phyloP scores from a whole-genome alignment of 2,797 vertebrate genomes.

The Hafferia zeledoni region DNA sequence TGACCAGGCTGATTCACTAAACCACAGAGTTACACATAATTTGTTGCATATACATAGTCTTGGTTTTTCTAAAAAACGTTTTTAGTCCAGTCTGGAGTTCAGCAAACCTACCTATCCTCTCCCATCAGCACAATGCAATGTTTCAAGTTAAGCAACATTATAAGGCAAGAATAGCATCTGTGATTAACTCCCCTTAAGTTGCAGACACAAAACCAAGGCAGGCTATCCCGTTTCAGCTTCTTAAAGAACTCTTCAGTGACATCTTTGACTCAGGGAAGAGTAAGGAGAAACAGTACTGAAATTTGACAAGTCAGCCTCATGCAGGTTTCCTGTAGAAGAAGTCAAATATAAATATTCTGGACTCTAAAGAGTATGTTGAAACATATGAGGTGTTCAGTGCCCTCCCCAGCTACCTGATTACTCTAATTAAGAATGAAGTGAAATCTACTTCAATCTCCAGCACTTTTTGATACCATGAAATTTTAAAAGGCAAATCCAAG shows the following conservation, averaged over 20 bases:
- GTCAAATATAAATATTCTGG: neutral
- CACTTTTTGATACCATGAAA: neutral
- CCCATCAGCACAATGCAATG: neutral
- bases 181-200: neutral
- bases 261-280: neutral
- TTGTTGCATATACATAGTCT: neutral
- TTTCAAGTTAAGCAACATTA: neutral
- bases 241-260: neutral
- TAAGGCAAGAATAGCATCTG: neutral
- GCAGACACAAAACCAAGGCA: neutral
- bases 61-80: neutral
- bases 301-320: neutral
- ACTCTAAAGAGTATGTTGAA: neutral
- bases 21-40: neutral
- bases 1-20: neutral
- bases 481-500: neutral
- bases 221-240: neutral
- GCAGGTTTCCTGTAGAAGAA: neutral
- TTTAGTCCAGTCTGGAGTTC: neutral
- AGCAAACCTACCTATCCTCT: neutral
- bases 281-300: neutral
- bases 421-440: neutral
- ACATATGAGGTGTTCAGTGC: neutral
- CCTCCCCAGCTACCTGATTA: neutral
- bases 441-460: neutral